A percentile compares a stretch with the other conserved stretches of the same genome.
These are phyloP conservation scores for Ceyx melanurus DNA, from an alignment of 2,113 vertebrate genomes.

Conservation along the genomic window DNA sequence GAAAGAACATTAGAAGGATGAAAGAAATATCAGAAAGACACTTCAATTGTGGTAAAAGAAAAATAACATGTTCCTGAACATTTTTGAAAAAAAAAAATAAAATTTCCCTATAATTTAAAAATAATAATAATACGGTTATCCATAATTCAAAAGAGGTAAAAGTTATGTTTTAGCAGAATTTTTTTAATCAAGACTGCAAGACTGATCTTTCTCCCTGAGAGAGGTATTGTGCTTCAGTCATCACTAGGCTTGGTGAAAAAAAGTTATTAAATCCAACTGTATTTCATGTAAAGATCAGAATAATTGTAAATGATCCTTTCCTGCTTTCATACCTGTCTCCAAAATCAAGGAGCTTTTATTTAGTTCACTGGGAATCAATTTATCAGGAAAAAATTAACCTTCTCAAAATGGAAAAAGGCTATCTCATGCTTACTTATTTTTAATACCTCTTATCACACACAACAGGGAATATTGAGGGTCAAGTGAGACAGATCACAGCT, in stretches of 20 bases:
- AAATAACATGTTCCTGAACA: neutral
- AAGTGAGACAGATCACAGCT: neutral
- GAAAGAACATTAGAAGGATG: neutral
- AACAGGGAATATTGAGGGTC: neutral
- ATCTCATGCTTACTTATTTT: constrained; percentile 5
- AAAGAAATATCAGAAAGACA: neutral
- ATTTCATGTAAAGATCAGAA: neutral
- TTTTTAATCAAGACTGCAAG: neutral
- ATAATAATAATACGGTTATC: neutral
- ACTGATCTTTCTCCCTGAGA: neutral
- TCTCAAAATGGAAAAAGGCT: constrained; percentile 19
- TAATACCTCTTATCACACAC: constrained; percentile 27
- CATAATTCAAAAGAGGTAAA: neutral
- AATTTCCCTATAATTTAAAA: neutral
- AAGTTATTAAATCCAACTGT: neutral
- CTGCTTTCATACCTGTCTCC: neutral
- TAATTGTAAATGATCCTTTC: neutral
- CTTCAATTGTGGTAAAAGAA: neutral
- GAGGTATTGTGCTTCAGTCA: neutral
- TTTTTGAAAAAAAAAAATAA: neutral
- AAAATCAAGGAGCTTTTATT: neutral
- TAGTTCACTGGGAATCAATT: constrained; percentile 11
- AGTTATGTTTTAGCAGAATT: neutral
- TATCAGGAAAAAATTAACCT: constrained; percentile 22
- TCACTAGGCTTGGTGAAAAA: neutral